Evolutionary conservation across 2,888 invertebrate species (phyloP).

Genomic region (Cylloceria caligata): DNA sequence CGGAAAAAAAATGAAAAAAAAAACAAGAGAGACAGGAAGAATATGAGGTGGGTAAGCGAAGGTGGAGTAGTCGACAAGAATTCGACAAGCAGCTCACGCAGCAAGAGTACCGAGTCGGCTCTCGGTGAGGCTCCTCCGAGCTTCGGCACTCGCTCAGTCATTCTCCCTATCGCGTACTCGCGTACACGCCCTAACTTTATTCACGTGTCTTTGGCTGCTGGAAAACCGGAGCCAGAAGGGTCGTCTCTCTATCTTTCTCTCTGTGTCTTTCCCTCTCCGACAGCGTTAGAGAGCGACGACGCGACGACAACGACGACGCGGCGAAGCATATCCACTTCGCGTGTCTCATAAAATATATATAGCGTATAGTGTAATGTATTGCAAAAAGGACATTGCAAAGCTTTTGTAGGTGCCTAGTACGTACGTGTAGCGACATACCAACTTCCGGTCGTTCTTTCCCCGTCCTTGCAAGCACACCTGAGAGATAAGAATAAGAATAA

Average conservation of each 20-base stretch:
- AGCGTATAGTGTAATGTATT: slow-evolving; percentile 74
- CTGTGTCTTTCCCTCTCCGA: slow-evolving; percentile 57
- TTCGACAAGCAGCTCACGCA: slow-evolving; percentile 73
- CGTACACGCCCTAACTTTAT: slow-evolving; percentile 72
- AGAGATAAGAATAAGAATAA: slow-evolving; percentile 68
- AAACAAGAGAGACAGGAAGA: background rate
- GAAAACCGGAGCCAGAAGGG: slow-evolving; percentile 61
- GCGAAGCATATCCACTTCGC: slow-evolving; percentile 65
- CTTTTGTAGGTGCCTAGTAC: slow-evolving; percentile 43
- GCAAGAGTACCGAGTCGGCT: slow-evolving; percentile 46
- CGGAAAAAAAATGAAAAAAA: background rate
- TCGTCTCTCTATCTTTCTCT: slow-evolving; percentile 29
- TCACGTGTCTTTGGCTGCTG: slow-evolving; percentile 75
- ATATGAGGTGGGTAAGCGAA: slow-evolving; percentile 21
- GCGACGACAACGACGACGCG: slow-evolving; percentile 37
- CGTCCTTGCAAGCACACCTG: slow-evolving; percentile 34
- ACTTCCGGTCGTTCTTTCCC: slow-evolving; percentile 39
- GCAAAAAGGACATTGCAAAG: slow-evolving; percentile 74
- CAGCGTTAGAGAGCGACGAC: slow-evolving; percentile 14
- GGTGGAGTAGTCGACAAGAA: slow-evolving; percentile 48
- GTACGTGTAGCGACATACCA: slow-evolving; percentile 61
- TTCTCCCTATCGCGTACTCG: slow-evolving; percentile 61
- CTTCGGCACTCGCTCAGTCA: slow-evolving; percentile 62
- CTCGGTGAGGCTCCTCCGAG: slow-evolving; percentile 24
- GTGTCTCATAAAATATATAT: slow-evolving; percentile 76